Base-by-base conservation (phyloP, 2,113 vertebrate genomes). In the Chloropsis hardwickii region DNA sequence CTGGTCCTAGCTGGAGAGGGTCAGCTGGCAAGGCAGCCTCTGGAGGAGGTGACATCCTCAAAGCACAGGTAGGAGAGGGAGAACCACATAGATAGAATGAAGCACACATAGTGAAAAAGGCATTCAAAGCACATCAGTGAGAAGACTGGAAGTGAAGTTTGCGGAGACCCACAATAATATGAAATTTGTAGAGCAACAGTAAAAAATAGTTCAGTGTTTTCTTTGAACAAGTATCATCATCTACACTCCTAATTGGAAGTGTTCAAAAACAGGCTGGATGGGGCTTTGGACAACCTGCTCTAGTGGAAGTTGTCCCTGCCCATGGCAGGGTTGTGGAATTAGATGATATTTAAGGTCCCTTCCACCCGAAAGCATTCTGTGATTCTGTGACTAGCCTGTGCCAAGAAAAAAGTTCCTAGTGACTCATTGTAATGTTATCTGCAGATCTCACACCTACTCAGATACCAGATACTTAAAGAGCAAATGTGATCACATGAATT, bases 21-120 rank as follows among this genome's bases (percentile, higher is more conserved):
- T 31, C n/a, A 51, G 48, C 40, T 86, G 42, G 40, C 27, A 37
- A 60, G 14, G 35, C 27, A 81, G 24, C 17, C 11, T 50, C 66
- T 37, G 42, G 18, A 69, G 22, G 25, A 77, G 54, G 76, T 25
- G 9, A 28, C 8, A 39, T 37, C 42, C 53, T 51, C 40, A 60
- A 64, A 45, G 19, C 22, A 15, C 14, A 19, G 33, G 6, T 31
- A 25, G 47, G 45, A 78, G 4, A 6, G 10, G 23, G 27, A 81
- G 23, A 54, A 25, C 6, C 0, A 6, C 39, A 23, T 14, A 29
- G 45, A 50, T 0, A 62, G 10, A 51, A 22, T 28, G 15, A 56
- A 61, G 31, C 0, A 0, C 37, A 17, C 1, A 10, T 27, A 40
- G n/a, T 24, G 27, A 47, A 62, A 80, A 87, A 39, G 12, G 10